Percentiles rank a stretch among this genome's conserved stretches.
These are phyloP conservation scores for Ectemnius cavifrons DNA, from an alignment of 2,888 invertebrate species.

Conservation along the genomic window DNA sequence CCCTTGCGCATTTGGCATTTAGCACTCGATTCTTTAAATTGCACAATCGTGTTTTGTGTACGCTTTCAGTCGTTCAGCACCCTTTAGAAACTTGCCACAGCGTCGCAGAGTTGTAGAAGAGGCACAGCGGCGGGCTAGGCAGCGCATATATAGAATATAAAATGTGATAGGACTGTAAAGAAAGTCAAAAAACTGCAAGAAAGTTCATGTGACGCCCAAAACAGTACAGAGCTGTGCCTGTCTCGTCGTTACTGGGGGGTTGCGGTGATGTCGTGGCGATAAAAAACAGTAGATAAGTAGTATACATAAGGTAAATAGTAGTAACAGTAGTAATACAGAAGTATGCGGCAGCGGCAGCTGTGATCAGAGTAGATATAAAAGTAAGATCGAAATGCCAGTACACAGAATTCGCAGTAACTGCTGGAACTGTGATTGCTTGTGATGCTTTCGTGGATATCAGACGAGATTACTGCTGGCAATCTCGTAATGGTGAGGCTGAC, in stretches of 20 bases:
- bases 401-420: not conserved
- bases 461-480: constrained; percentile 10
- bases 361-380: too few species aligned
- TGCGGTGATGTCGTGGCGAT: constrained; percentile 37
- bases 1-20: constrained; percentile 13
- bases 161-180: constrained; percentile 73
- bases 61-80: constrained; percentile 54
- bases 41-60: constrained; percentile 9
- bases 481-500: constrained; percentile 14
- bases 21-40: constrained; percentile 11
- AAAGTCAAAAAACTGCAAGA: constrained; percentile 67
- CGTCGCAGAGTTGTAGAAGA: constrained; percentile 69
- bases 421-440: constrained; percentile 12
- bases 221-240: constrained; percentile 51
- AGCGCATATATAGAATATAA: constrained; percentile 74
- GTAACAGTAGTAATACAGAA: constrained; percentile 13
- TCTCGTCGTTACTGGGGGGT: constrained; percentile 11
- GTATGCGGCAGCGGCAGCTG: too few species aligned
- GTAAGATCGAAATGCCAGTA: too few species aligned
- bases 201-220: constrained; percentile 42
- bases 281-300: constrained; percentile 31
- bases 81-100: constrained; percentile 64
- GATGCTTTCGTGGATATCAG: constrained; percentile 11
- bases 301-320: constrained; percentile 25
- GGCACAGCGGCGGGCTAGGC: constrained; percentile 67